Base-by-base conservation (phyloP, 2,797 vertebrate genomes). In the Lithobates pipiens region DNA sequence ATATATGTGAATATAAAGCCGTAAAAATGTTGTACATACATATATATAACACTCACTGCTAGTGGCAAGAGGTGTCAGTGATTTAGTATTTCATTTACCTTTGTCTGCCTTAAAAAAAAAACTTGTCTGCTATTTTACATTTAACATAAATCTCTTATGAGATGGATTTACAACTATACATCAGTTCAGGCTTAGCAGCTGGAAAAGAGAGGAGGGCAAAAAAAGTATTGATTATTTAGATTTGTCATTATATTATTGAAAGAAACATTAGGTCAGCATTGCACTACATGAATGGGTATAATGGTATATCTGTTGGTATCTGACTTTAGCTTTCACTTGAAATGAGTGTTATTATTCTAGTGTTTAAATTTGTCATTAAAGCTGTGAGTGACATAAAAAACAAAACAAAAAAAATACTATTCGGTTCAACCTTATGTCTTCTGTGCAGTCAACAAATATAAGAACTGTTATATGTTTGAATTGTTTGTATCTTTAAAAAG, bases 61-160 rank as follows among this genome's bases (percentile, higher is more conserved):
- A 39, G 79, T 86, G 74, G 34, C 80, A 82, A 82, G 54, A 61
- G 29, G 39, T 77, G 54, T 77, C 74, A 72, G 23, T 86, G 85
- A 86, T 86, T 82, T 82, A 86, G 10, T 77, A 82, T 86, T 72
- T 71, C 85, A 82, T 82, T 86, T 86, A 86, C 79, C 63, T 86
- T 77, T 73, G 74, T 82, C 68, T 81, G 79, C 80, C 65, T 86
- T 61, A 21, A 32, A 86, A 82, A 73, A 77, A 86, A 82, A 86
- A 82, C 36, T 29, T 86, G 79, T 71, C 79, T 72, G 10, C 34
- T 77, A 36, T 72, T 82, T 86, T 86, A 77, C 68, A 77, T 77
- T 77, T 72, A n/a, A n/a, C 85, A 86, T 67, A 82, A 86, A 86
- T 86, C 85, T 86, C 63, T 15, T 25, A n/a, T n/a, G 23, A 72